Evolutionary conservation across 2,113 vertebrate genomes (phyloP), one percentile per base, ranked within the genome.

Genomic region (Carlito syrichta): DNA sequence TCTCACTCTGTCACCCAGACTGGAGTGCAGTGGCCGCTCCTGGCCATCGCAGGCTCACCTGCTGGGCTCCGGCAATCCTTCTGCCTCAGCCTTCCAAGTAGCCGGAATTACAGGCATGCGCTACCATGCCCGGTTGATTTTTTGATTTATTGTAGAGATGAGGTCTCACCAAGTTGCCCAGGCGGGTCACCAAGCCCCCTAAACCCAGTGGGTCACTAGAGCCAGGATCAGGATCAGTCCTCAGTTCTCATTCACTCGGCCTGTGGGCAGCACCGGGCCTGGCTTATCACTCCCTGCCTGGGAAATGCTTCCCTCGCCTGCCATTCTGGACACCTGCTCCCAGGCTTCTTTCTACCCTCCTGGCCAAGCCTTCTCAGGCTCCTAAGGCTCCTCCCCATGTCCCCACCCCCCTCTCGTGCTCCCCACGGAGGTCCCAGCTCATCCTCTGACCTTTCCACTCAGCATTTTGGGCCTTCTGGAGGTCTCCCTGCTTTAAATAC

Each of bases 211-310:
- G 62, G 62, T 14, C 56, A 35, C 63, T 66, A 66, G 63, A 35
- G 62, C 6, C 35, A n/a, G n/a, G n/a, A n/a, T n/a, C n/a, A n/a
- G n/a, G 6, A 2, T 32, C 78, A 43, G 35, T 23, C 56, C 14
- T 63, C 19, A 20, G 54, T n/a, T 35, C 50, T 68, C 10, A 2
- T 2, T 32, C 20, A 8, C 11, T 1, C 23, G 73, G 58, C 43
- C 58, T 22, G 27, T 43, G 1, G 4, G 25, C 54, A 48, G 43
- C 48, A 9, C 10, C 10, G 2, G 43, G 25, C n/a, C 54, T 27
- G n/a, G 35, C 43, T 38, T 19, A 0, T 0, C 2, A 30, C 43
- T 25, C 38, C 45, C 43, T 30, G 52, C 14, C 0, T 0, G 19
- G 8, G 25, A 35, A 40, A 19, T 2, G 5, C 38, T 30, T 8